Base-by-base conservation (phyloP, 2,797 vertebrate genomes). In the Emydoidea blandingii region DNA sequence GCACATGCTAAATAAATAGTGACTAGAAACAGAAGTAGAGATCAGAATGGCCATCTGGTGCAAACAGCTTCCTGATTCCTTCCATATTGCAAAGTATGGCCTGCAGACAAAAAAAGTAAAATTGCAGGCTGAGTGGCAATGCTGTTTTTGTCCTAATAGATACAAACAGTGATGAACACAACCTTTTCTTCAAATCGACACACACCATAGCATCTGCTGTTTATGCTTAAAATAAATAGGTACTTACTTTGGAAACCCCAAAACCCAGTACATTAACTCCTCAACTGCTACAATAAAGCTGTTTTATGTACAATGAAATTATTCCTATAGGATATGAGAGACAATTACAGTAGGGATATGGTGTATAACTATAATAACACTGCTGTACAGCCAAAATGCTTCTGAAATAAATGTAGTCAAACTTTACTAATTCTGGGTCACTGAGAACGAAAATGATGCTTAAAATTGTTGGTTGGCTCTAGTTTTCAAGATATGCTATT, bases 151-250 rank as follows among this genome's bases (percentile, higher is more conserved):
- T 79, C 41, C 68, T 89, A 83, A 65, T 50, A 37, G 29, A 93
- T 80, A 18, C 15, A 81, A 19, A 54, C 44, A 65, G 50, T 31
- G 88, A 94, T 87, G 50, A 93, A 52, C 44, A 94, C 25, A 83
- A 65, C 2, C 37, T 41, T 89, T 92, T 94, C 2, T 92, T 54
- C 41, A 6, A 12, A 34, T 85, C 47, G 80, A 95, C 92, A 94
- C 19, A 95, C 94, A 76, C 11, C 81, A 78, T 49, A 82, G 79
- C 74, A 87, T 89, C 50, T 65, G 18, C 54, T 83, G 25, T 87
- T 92, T 90, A 81, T 82, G 44, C 16, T 93, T 90, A 83, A 96
- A 97, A 79, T 87, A 68, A 95, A 96, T 92, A 94, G 5, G 14
- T 65, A 87, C 34, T 93, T 91, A 50, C 47, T 50, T 95, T 79